phyloP scores from a whole-genome alignment of 2,797 vertebrate species.

The Emydoidea blandingii region DNA sequence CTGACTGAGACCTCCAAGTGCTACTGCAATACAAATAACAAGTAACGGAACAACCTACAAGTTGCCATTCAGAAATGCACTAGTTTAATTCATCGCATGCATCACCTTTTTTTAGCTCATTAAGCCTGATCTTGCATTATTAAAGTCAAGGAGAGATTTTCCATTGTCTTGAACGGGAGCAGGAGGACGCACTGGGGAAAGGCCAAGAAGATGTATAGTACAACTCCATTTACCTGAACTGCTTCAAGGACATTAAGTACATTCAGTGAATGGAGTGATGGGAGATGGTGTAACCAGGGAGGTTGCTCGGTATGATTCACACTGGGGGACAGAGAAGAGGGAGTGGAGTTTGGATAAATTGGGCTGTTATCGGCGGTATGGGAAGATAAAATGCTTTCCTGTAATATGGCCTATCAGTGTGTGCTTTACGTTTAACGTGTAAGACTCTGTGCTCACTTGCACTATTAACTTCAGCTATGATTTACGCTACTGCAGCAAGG shows the following conservation, averaged over 20 bases:
- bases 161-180: neutral
- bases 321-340: neutral
- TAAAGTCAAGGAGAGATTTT: neutral
- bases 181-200: no score
- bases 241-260: neutral
- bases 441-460: constrained; percentile 48
- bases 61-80: constrained; percentile 9
- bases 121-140: neutral
- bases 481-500: neutral
- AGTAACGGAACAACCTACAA: neutral
- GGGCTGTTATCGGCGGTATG: neutral
- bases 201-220: neutral
- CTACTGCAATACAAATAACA: neutral
- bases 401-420: constrained; percentile 23
- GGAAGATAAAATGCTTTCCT: neutral
- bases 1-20: neutral
- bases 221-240: neutral
- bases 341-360: neutral
- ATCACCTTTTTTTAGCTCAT: neutral
- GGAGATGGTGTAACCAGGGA: neutral
- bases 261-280: neutral
- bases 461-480: constrained; percentile 24
- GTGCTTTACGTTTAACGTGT: constrained; percentile 40
- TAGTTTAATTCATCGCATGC: constrained; percentile 3
- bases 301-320: neutral